Percentiles rank a stretch among this genome's conserved stretches.
These are phyloP conservation scores for Anabacerthia variegaticeps DNA, from an alignment of 2,797 vertebrate species.

Conservation along the genomic window DNA sequence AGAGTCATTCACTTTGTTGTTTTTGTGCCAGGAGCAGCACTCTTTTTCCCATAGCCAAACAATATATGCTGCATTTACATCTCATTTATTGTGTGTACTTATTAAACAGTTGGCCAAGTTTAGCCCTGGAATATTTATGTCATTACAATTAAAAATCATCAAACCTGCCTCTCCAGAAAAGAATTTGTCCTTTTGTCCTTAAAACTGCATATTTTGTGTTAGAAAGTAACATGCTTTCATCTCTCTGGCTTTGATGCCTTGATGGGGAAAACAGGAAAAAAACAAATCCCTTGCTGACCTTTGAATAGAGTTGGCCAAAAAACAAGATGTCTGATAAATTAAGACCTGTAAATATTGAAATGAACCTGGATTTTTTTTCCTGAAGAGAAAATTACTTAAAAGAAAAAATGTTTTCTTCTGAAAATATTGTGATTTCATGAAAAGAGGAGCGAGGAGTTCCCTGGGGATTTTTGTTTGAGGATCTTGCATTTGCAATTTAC, in stretches of 20 bases:
- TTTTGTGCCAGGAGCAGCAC: neutral
- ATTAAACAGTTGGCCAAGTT: neutral
- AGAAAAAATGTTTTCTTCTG: neutral
- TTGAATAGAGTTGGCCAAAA: neutral
- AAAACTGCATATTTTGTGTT: neutral
- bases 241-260: neutral
- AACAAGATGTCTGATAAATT: neutral
- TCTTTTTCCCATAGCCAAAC: neutral
- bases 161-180: neutral
- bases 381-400: neutral
- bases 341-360: neutral
- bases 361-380: neutral
- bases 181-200: neutral
- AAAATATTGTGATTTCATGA: neutral
- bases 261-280: neutral
- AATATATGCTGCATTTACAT: neutral
- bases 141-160: neutral
- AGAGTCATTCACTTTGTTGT: neutral
- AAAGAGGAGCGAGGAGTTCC: neutral
- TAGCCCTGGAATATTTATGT: neutral
- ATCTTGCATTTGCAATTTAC: neutral
- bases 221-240: neutral
- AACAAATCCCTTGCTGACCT: neutral
- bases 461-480: neutral
- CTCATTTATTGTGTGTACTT: neutral